Evolutionary conservation across 2,888 invertebrate species (phyloP).

Genomic region (Epinotia brunnichana): DNA sequence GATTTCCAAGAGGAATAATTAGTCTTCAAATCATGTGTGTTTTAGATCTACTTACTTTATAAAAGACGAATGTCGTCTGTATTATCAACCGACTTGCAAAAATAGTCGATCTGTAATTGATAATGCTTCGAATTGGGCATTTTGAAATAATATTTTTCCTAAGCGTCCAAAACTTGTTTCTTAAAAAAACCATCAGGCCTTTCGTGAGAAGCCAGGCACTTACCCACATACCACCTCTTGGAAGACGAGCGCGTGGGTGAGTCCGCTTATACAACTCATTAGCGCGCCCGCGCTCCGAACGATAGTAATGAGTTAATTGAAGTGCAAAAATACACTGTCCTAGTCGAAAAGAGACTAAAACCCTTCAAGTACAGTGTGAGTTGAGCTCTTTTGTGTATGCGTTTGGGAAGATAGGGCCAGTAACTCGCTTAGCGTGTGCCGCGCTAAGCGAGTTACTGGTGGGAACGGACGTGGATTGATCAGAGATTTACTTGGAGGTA

Average conservation of each 20-base stretch:
- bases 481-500: slow-evolving; percentile 12
- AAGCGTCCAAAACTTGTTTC: background rate
- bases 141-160: background rate
- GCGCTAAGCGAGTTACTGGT: slow-evolving; percentile 57
- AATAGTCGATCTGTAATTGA: no score
- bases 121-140: no score
- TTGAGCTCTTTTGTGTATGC: background rate
- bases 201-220: slow-evolving; percentile 33
- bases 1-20: no score
- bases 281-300: slow-evolving; percentile 59
- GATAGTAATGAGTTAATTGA: slow-evolving; percentile 80
- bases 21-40: no score
- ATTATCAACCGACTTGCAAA: no score
- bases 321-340: slow-evolving; percentile 73
- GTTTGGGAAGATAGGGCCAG: slow-evolving; percentile 13
- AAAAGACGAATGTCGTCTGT: no score
- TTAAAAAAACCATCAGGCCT: slow-evolving; percentile 5
- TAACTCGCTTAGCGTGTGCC: slow-evolving; percentile 62
- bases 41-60: no score
- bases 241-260: slow-evolving; percentile 46
- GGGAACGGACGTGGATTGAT: slow-evolving; percentile 43
- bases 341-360: background rate
- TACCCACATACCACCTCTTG: slow-evolving; percentile 19
- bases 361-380: background rate
- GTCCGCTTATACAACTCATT: slow-evolving; percentile 54